These are phyloP conservation scores for Cataglyphis altisquamis DNA, from an alignment of 2,888 invertebrate species.

Conservation along the genomic window DNA sequence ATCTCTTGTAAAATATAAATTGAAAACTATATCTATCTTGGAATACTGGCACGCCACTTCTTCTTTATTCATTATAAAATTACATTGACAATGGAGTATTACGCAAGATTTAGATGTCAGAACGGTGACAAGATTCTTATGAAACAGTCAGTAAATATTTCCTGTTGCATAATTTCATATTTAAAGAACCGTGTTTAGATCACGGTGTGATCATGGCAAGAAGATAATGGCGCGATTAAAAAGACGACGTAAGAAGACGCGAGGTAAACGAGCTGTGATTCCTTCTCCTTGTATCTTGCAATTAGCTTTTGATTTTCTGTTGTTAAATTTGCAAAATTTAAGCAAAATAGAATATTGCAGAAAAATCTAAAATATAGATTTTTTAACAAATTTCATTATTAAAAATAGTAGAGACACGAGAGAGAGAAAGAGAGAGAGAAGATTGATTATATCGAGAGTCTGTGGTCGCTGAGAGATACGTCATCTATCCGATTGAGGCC, in stretches of 20 bases:
- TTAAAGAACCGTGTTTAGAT: conserved; percentile 38
- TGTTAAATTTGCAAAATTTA: background rate
- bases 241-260: conserved; percentile 22
- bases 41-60: background rate
- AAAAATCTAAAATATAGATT: background rate
- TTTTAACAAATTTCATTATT: background rate
- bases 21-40: background rate
- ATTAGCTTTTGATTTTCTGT: conserved; percentile 7
- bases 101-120: conserved; percentile 27
- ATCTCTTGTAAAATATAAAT: background rate
- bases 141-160: conserved; percentile 45
- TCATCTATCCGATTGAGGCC: conserved; percentile 36
- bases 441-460: background rate
- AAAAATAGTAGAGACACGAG: background rate
- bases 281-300: conserved; percentile 27
- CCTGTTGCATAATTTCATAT: conserved; percentile 47
- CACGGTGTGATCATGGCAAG: conserved; percentile 28
- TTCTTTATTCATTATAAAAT: conserved; percentile 23
- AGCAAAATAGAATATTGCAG: background rate
- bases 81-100: conserved; percentile 3
- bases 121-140: conserved; percentile 34
- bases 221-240: conserved; percentile 34
- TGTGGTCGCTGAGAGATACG: background rate
- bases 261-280: conserved; percentile 47
- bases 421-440: background rate